Evolutionary conservation across 2,888 invertebrate species (phyloP), one percentile per base, ranked within the genome.

Genomic region (Drosophila neotestacea): DNA sequence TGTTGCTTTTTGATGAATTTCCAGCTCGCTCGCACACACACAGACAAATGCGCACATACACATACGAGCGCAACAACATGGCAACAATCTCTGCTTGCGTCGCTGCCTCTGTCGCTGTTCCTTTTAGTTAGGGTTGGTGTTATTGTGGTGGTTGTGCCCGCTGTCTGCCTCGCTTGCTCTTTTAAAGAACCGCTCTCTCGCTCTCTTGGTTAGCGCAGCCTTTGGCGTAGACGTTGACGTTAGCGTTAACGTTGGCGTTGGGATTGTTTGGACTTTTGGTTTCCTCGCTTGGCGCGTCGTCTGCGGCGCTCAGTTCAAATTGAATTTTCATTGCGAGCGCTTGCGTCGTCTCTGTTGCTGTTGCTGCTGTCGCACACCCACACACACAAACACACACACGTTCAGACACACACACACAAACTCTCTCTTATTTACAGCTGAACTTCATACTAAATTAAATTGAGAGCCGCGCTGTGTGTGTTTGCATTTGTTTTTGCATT

Each of bases 311-410:
- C 91, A 92, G 91, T 91, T 89, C 78, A 89, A 90, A 88, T 88
- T 90, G 90, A 92, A 91, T 91, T 89, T 90, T 90, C 90, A 90
- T 88, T 87, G 88, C 88, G 87, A 87, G 84, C 89, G 88, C 73
- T 80, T 86, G 73, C 87, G 91, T 89, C 87, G 91, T 81, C 84
- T 81, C 84, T 78, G 81, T 80, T 80, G 82, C 56, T 66, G 72
- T 62, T 69, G 62, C 72, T 70, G 73, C 66, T 60, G 77, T 44
- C 66, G 72, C 69, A 69, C 32, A 44, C 47, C 41, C 56, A 16
- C 34, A 44, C 61, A 4, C 34, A 42, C 61, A n/a, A 34, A 34
- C 58, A 7, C 50, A 30, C 44, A 13, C 16, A 11, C 54, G 22
- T 3, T 22, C 34, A 42, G 58, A n/a, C 36, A 34, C 58, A 7